Evolutionary conservation across 2,113 vertebrate genomes (phyloP).

Genomic region (Morone saxatilis): DNA sequence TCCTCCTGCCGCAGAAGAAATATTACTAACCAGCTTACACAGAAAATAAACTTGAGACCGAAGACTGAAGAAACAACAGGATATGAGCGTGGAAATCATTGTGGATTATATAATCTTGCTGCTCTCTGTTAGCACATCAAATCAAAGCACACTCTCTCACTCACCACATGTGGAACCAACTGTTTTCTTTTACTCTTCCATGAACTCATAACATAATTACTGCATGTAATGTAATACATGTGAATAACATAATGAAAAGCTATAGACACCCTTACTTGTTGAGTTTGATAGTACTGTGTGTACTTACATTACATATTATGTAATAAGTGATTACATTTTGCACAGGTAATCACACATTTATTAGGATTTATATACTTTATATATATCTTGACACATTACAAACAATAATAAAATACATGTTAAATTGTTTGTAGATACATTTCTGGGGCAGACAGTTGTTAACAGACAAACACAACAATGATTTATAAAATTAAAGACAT

Average conservation of each 20-base stretch:
- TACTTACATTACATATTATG: not conserved
- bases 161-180: not conserved
- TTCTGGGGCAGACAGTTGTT: not conserved
- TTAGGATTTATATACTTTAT: too few species aligned
- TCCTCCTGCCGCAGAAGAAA: not conserved
- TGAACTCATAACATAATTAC: not conserved
- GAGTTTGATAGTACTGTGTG: not conserved
- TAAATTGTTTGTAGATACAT: too few species aligned
- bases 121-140: not conserved
- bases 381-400: not conserved
- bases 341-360: not conserved
- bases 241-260: not conserved
- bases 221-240: not conserved
- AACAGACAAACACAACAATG: not conserved
- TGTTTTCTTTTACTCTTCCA: conserved; percentile 5
- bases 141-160: not conserved
- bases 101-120: conserved; percentile 23
- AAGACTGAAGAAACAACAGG: not conserved
- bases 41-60: not conserved
- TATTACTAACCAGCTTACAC: not conserved
- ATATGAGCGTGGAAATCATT: conserved; percentile 31
- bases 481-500: not conserved
- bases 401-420: not conserved
- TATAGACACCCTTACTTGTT: not conserved
- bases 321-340: not conserved